Evolutionary conservation across 2,113 vertebrate genomes (phyloP).

Genomic region (Picathartes gymnocephalus): DNA sequence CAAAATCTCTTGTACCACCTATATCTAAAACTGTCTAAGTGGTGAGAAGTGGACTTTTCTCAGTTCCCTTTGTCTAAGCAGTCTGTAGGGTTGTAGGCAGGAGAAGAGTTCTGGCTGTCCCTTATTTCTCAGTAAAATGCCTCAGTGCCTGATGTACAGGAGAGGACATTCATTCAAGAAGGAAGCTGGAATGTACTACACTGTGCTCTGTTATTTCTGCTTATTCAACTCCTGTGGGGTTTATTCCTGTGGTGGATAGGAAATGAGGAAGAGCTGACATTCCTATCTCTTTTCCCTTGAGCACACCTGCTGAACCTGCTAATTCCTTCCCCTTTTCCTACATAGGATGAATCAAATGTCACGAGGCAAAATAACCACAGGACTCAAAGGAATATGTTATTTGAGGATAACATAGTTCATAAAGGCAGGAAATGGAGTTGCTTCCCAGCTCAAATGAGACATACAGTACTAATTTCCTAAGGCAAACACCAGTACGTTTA

Average conservation of each 20-base stretch:
- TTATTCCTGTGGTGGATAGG: neutral
- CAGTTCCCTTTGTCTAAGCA: neutral
- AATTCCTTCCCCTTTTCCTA: slow-evolving; percentile 16
- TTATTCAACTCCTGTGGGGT: neutral
- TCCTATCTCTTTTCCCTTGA: neutral
- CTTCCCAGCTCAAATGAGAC: neutral
- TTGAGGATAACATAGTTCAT: neutral
- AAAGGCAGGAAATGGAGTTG: slow-evolving; percentile 7
- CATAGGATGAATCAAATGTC: neutral
- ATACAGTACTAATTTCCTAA: neutral
- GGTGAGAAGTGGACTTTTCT: neutral
- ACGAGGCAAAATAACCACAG: neutral
- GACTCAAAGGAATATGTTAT: neutral
- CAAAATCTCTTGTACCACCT: neutral
- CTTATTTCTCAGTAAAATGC: neutral
- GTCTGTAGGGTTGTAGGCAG: neutral
- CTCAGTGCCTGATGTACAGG: neutral
- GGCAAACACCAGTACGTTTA: neutral
- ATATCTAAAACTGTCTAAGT: neutral
- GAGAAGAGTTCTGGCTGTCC: neutral
- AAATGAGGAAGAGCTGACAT: slow-evolving; percentile 4
- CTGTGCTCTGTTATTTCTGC: neutral
- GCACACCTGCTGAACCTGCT: neutral
- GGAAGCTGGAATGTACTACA: neutral
- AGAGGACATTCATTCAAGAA: neutral